phyloP scores from a whole-genome alignment of 2,888 invertebrate genomes.

The Pycnomerus fuliginosus region DNA sequence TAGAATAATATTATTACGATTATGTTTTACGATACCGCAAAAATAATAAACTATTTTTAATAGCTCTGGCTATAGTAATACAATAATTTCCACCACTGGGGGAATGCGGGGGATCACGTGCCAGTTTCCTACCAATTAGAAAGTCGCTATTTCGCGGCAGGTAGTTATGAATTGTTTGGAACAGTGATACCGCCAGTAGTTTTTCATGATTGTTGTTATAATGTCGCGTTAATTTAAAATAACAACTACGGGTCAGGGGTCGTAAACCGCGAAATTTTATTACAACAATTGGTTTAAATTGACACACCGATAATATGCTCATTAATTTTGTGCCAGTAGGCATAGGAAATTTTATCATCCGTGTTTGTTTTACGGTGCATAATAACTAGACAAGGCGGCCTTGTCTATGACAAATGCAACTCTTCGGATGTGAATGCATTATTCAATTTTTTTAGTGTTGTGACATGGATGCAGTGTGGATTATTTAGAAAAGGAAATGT shows the following conservation, averaged over 20 bases:
- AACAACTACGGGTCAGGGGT: slow-evolving; percentile 7
- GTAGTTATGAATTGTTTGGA: slow-evolving; percentile 27
- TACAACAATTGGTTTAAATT: slow-evolving; percentile 11
- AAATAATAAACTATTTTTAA: too few relatives aligned
- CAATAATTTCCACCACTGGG: background rate
- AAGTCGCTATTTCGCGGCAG: slow-evolving; percentile 31
- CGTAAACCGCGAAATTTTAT: slow-evolving; percentile 12
- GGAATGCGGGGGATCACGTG: slow-evolving; percentile 24
- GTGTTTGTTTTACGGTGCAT: slow-evolving; percentile 6
- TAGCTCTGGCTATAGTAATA: too few relatives aligned
- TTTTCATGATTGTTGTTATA: slow-evolving; percentile 21
- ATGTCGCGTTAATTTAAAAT: slow-evolving; percentile 10
- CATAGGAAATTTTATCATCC: slow-evolving; percentile 1
- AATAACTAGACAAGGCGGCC: slow-evolving; percentile 5
- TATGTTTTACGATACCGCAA: background rate
- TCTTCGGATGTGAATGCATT: slow-evolving; percentile 4
- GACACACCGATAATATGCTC: slow-evolving; percentile 7
- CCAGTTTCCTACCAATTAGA: slow-evolving; percentile 27
- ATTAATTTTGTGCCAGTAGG: slow-evolving; percentile 11
- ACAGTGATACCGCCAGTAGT: slow-evolving; percentile 17
- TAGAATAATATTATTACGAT: background rate
- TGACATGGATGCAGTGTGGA: slow-evolving; percentile 7
- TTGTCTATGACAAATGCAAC: background rate
- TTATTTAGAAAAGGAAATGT: slow-evolving; percentile 43
- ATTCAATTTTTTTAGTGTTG: slow-evolving; percentile 5